A percentile compares a stretch with the other conserved stretches of the same genome.
Conservation (phyloP, 2,888 invertebrate species). For the Stegana nigrithorax region DNA sequence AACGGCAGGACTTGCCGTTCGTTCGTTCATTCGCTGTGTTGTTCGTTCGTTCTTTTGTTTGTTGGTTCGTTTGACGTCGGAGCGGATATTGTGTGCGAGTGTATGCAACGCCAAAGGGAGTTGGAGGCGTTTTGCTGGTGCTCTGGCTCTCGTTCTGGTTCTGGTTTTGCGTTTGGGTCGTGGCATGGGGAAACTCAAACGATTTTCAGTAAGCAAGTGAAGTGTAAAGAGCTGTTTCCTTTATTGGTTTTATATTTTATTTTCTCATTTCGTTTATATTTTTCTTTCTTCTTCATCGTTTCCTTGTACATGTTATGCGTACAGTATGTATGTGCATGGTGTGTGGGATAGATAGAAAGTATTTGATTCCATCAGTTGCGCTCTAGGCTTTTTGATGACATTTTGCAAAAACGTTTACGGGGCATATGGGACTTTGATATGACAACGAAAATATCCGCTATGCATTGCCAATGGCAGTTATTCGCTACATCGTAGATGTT, state of each 20-base stretch:
- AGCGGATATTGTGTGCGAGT: too few species aligned
- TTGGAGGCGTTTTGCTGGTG: too few species aligned
- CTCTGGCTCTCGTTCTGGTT: too few species aligned
- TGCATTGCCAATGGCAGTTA: constrained; percentile 27
- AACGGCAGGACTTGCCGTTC: too few species aligned
- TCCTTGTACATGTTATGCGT: constrained; percentile 29
- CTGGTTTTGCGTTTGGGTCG: too few species aligned
- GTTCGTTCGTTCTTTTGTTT: constrained; percentile 27
- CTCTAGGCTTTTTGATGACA: constrained; percentile 61
- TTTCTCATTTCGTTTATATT: constrained; percentile 61
- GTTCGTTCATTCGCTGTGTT: too few species aligned
- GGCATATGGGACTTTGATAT: constrained; percentile 68
- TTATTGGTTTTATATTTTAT: constrained; percentile 67
- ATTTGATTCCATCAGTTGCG: constrained; percentile 54
- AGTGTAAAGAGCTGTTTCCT: constrained; percentile 67
- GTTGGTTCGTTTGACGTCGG: too few species aligned
- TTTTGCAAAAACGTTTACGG: constrained; percentile 59
- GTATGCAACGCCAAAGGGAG: too few species aligned
- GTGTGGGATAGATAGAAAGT: constrained; percentile 31
- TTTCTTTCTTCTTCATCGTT: constrained; percentile 29
- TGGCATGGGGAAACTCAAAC: too few species aligned
- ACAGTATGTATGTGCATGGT: constrained; percentile 8
- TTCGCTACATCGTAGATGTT: background rate
- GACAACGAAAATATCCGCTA: constrained; percentile 64
- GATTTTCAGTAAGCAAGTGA: constrained; percentile 63